phyloP scores from a whole-genome alignment of 35 echinoderm and acorn worm genomes.

The Ophioderma brevispina region DNA sequence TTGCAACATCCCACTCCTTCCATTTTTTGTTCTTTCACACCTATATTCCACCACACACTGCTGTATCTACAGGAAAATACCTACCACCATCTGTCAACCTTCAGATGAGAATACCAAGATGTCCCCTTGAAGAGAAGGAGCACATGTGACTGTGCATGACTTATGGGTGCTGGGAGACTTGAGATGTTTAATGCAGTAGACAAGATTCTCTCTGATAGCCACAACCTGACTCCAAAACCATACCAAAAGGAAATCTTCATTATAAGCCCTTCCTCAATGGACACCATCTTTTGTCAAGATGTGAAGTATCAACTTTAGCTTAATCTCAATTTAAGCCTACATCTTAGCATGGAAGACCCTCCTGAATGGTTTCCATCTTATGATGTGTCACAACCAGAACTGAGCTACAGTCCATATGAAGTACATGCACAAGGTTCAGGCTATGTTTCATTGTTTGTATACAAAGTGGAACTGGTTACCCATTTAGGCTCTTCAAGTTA shows the following conservation, averaged over 20 bases:
- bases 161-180: constrained; percentile 60
- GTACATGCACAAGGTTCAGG: not conserved
- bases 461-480: not conserved
- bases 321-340: constrained; percentile 54
- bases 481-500: too few relatives aligned
- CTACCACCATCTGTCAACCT: not conserved
- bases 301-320: constrained; percentile 77
- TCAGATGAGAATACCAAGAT: not conserved
- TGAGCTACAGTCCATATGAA: not conserved
- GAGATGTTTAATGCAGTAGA: constrained; percentile 50
- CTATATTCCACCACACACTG: constrained; percentile 77
- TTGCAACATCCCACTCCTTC: constrained; percentile 15
- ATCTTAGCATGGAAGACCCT: constrained; percentile 67
- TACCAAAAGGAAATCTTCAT: constrained; percentile 72
- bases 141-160: constrained; percentile 66
- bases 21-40: constrained; percentile 93
- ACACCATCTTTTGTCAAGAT: constrained; percentile 71
- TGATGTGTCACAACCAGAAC: constrained; percentile 25
- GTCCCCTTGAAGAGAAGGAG: not conserved
- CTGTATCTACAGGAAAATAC: not conserved
- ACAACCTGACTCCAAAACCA: not conserved
- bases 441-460: not conserved
- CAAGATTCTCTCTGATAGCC: constrained; percentile 22
- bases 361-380: constrained; percentile 80
- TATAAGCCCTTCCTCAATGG: constrained; percentile 65